Evolutionary conservation across 2,888 invertebrate genomes (phyloP), one percentile per base, ranked within the genome.

Genomic region (Drosophila borealis): DNA sequence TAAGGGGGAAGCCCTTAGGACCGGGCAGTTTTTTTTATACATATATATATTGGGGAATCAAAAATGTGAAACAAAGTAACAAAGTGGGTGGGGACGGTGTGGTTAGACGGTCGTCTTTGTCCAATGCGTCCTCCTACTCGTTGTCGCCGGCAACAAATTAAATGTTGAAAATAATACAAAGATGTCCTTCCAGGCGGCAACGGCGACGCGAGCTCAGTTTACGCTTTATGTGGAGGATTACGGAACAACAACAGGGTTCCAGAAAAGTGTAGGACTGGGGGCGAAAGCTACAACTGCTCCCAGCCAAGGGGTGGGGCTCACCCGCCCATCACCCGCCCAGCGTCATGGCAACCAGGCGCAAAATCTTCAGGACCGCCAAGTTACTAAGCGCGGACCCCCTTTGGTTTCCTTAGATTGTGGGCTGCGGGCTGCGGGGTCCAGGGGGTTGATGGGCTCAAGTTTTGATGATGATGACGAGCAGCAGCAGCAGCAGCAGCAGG

Each of bases 131-230:
- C 60, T 68, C 45, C 56, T 72, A 66, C 45, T 72, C 69, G 84
- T 77, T 84, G 88, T 89, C 74, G 86, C 78, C 75, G 65, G 83
- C 85, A 86, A 86, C 85, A 86, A 86, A 86, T 86, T 89, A 86
- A 86, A 86, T 86, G 85, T 70, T 80, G 85, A 86, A 86, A 88
- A 89, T 89, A 86, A 86, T 86, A 86, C 89, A 86, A 86, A 85
- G 89, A 89, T 86, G 82, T 86, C 80, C 86, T 78, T 86, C 61
- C 86, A 78, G 76, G 70, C 70, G 78, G 70, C 65, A 44, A 50
- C 65, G 78, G 78, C 79, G 84, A 81, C 68, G 62, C 65, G 59
- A 68, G 75, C 83, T 84, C 89, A 76, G 88, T 84, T 84, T 84
- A 87, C 83, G 81, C 68, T 87, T 87, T 78, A 68, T 79, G 67